phyloP scores from a whole-genome alignment of 2,888 invertebrate genomes.

The Cataglyphis cursor region DNA sequence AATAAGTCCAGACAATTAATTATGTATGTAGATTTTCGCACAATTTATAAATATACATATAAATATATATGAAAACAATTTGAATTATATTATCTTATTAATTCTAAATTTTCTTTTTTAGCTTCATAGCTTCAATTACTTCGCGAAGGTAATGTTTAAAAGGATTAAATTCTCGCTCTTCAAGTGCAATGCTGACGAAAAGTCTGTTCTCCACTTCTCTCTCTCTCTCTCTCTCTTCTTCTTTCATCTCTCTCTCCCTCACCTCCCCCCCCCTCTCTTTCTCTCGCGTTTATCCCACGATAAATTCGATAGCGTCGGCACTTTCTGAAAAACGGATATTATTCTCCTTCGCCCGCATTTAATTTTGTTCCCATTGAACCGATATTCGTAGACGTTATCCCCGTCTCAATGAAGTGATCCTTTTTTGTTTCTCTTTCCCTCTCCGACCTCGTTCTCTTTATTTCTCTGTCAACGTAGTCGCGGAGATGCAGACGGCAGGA shows the following conservation, averaged over 20 bases:
- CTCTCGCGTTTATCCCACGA: not conserved
- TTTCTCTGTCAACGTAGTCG: conserved; percentile 60
- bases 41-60: not conserved
- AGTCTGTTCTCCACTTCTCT: not conserved
- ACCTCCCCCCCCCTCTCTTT: not conserved
- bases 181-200: not conserved
- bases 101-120: not conserved
- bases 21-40: not conserved
- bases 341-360: conserved; percentile 47
- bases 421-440: conserved; percentile 5
- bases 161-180: not conserved
- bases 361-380: conserved; percentile 47
- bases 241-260: not conserved
- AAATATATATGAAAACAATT: no score
- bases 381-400: conserved; percentile 38
- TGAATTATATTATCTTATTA: not conserved
- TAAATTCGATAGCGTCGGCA: conserved; percentile 30
- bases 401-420: conserved; percentile 33
- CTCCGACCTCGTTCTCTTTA: conserved; percentile 53
- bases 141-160: not conserved
- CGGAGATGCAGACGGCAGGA: conserved; percentile 65
- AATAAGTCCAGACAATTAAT: not conserved
- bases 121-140: not conserved
- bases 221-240: not conserved
- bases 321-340: conserved; percentile 50